phyloP scores from a whole-genome alignment of 2,888 invertebrate species.

The Pachymerium ferrugineum region DNA sequence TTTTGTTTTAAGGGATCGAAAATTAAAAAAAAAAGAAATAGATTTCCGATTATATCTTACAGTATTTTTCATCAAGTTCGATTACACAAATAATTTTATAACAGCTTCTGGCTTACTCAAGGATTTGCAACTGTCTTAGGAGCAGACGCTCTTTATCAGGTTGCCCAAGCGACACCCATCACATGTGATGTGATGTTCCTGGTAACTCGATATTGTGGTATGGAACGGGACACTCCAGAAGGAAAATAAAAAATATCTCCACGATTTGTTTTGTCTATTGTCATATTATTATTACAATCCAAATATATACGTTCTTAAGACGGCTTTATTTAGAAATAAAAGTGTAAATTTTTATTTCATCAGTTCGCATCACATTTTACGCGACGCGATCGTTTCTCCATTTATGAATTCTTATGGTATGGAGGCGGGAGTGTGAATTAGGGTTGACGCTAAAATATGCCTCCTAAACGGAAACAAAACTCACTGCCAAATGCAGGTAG shows the following conservation, averaged over 20 bases:
- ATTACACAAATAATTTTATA: slow-evolving; percentile 14
- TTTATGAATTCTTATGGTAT: too few relatives aligned
- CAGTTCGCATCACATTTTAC: too few relatives aligned
- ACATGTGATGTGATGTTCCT: neutral
- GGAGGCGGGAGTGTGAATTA: too few relatives aligned
- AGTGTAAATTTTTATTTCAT: too few relatives aligned
- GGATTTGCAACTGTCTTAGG: neutral
- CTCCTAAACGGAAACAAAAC: neutral
- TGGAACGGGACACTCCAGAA: neutral
- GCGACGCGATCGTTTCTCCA: too few relatives aligned
- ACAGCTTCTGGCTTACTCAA: neutral
- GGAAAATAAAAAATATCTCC: neutral
- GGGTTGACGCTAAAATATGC: neutral
- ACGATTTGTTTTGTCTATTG: too few relatives aligned
- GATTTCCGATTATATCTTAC: neutral
- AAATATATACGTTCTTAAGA: too few relatives aligned
- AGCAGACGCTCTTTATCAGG: slow-evolving; percentile 1
- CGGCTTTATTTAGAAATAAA: too few relatives aligned
- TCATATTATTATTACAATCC: too few relatives aligned
- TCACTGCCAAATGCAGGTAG: too few relatives aligned
- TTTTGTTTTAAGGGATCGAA: neutral
- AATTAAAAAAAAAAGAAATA: neutral
- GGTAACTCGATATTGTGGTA: neutral
- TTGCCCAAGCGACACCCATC: slow-evolving; percentile 7
- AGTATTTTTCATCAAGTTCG: neutral